Conservation (phyloP, 2,113 vertebrate species). For the Larimichthys crocea region DNA sequence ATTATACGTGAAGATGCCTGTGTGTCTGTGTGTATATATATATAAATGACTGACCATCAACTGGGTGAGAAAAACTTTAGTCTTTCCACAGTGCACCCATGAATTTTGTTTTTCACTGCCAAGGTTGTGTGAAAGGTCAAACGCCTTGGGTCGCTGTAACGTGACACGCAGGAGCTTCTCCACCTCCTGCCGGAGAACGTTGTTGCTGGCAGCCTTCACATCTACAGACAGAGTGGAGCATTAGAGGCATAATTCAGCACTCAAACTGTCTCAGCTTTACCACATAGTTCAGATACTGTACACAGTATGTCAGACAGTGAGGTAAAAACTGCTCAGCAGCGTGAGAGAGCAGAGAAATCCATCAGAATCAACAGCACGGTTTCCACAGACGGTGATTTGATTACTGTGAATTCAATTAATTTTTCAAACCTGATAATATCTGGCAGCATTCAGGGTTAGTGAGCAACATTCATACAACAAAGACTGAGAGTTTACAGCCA, state of each 20-base stretch:
- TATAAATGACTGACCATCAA: constrained; percentile 82
- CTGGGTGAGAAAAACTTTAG: constrained; percentile 93
- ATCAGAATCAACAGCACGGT: constrained; percentile 4
- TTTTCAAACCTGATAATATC: constrained; percentile 1
- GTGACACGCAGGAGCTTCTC: constrained; percentile 81
- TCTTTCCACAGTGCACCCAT: constrained; percentile 89
- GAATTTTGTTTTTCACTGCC: constrained; percentile 48
- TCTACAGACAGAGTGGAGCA: constrained; percentile 67
- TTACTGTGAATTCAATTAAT: neutral
- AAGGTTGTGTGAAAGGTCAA: constrained; percentile 14
- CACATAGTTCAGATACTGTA: neutral
- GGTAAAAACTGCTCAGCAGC: neutral
- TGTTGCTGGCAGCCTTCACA: neutral
- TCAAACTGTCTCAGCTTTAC: neutral
- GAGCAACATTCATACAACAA: neutral
- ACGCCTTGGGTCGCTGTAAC: constrained; percentile 40
- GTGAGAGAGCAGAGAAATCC: neutral
- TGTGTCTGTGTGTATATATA: neutral
- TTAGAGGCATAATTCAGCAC: neutral
- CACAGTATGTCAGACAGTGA: neutral
- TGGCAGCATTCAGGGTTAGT: constrained; percentile 12
- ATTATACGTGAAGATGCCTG: neutral
- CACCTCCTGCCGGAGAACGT: constrained; percentile 57
- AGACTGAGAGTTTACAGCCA: neutral
- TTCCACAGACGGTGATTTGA: neutral